Evolutionary conservation across 2,113 vertebrate species (phyloP), one percentile per base, ranked within the genome.

Genomic region (Zosterops borbonicus): DNA sequence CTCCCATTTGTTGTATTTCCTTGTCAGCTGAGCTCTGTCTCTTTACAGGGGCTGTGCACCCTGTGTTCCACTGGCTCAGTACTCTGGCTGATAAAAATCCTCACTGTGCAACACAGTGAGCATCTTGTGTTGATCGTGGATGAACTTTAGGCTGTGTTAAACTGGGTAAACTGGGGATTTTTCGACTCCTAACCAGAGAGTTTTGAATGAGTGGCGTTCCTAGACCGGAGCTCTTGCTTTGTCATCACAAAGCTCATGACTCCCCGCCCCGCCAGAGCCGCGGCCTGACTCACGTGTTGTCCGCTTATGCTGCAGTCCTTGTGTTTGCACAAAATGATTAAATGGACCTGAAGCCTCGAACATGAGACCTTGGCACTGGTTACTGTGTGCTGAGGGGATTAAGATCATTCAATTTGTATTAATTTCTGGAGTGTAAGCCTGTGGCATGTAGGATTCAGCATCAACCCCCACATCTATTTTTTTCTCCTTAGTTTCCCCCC

Each of bases 201-300:
- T 63, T 89, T 70, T 52, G 86, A 55, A 29, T 78, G 50, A 55
- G 23, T 59, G 83, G 29, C 2, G 0, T 90, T 86, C 76, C 67
- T 63, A 25, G 79, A 22, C 11, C 5, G 12, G 55, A 86, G 80
- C 86, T 83, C 68, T 65, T 60, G 85, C 83, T 90, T 93, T 96
- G 95, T 97, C 89, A 81, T 90, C 24, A 4, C 0, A 11, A 50
- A 74, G 79, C 94, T 96, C 73, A 55, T 90, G 92, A 84, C 76
- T 89, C 70, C 49, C 86, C 5, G 16, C 35, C 41, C 90, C 46
- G 90, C 87, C 86, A 35, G 90, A 50, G 76, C 75, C 29, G 4
- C 90, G 17, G 1, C 46, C 33, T 27, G 65, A 19, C 68, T 93
- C 64, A 62, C 20, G 21, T 90, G 94, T 11, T 83, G 83, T 16